Percentiles rank a stretch among this genome's conserved stretches.
Conservation (phyloP, 2,797 vertebrate species). For the Micrastur ruficollis region DNA sequence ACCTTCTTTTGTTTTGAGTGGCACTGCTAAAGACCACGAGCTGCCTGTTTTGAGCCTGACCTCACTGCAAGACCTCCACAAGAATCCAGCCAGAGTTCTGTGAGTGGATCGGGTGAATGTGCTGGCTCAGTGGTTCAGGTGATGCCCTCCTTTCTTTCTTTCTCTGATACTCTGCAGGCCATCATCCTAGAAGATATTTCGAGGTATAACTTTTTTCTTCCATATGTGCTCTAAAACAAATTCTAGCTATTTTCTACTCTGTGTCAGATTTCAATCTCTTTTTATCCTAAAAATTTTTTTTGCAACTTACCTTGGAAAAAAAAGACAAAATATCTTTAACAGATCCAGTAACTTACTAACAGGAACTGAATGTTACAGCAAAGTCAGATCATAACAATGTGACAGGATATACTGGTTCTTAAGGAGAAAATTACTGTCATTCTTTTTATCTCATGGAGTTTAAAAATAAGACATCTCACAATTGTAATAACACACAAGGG, state of each 20-base stretch:
- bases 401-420: background rate
- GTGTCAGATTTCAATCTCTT: background rate
- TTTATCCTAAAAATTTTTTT: background rate
- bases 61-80: background rate
- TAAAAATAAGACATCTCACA: background rate
- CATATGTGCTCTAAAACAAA: background rate
- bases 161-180: background rate
- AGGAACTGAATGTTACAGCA: background rate
- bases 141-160: background rate
- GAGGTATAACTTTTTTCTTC: background rate
- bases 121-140: background rate
- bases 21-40: background rate
- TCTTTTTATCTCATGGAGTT: background rate
- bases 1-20: background rate
- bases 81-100: background rate
- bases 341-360: background rate
- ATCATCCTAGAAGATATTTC: background rate
- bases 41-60: background rate
- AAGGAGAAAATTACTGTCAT: background rate
- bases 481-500: background rate
- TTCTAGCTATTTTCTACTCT: background rate
- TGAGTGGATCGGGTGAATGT: background rate
- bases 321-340: background rate
- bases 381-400: slow-evolving; percentile 5
- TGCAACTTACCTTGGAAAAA: background rate